These are phyloP conservation scores for Misgurnus mizolepis DNA, from an alignment of 2,113 vertebrate genomes.

Conservation along the genomic window DNA sequence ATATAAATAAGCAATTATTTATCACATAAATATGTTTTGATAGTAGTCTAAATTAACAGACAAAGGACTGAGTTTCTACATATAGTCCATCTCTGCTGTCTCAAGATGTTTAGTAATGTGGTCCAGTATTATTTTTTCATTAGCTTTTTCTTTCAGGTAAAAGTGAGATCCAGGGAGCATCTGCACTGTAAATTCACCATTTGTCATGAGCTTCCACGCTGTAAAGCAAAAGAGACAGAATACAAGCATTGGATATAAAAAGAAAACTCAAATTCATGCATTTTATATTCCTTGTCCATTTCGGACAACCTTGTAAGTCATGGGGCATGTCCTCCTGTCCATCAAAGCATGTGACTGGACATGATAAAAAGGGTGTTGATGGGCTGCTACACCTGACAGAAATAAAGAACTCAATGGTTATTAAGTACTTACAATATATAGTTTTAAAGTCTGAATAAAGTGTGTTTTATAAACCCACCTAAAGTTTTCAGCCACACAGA, in stretches of 20 bases:
- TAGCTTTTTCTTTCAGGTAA: constrained; percentile 77
- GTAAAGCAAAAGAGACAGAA: constrained; percentile 32
- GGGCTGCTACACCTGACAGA: constrained; percentile 67
- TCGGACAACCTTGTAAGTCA: constrained; percentile 74
- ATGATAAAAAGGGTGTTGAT: constrained; percentile 66
- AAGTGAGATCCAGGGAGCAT: constrained; percentile 80
- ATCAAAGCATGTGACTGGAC: constrained; percentile 78
- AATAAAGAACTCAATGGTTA: neutral
- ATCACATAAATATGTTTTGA: neutral
- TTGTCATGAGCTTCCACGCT: constrained; percentile 81
- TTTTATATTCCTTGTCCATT: too few species aligned
- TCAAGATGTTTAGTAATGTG: constrained; percentile 78
- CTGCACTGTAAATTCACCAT: constrained; percentile 71
- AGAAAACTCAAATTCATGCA: neutral
- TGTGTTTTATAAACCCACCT: constrained; percentile 57
- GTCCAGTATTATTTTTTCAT: constrained; percentile 74
- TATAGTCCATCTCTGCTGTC: constrained; percentile 71
- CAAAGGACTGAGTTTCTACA: constrained; percentile 53
- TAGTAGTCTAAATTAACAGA: neutral
- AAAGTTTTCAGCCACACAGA: constrained; percentile 70
- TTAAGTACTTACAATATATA: neutral
- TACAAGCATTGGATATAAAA: neutral
- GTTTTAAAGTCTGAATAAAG: too few species aligned
- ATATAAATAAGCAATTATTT: too few species aligned
- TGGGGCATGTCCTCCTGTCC: constrained; percentile 75